A percentile compares a stretch with the other conserved stretches of the same genome.
phyloP scores from a whole-genome alignment of 2,888 invertebrate species.

The Eupithecia pulchellata region DNA sequence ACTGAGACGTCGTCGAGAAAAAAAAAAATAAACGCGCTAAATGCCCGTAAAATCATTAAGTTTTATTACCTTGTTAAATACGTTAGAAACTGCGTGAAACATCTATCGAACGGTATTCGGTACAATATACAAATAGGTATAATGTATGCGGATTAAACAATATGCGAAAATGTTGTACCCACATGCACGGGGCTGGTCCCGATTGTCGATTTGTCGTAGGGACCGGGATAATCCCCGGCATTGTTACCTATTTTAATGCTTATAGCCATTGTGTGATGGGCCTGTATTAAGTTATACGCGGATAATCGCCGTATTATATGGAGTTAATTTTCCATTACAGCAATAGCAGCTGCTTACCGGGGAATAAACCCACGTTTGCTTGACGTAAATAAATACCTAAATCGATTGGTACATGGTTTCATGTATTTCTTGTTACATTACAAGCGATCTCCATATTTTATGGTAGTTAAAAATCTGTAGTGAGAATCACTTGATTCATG shows the following conservation, averaged over 20 bases:
- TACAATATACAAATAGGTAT: background rate
- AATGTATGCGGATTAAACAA: slow-evolving; percentile 33
- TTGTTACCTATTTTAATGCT: slow-evolving; percentile 84
- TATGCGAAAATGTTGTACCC: slow-evolving; percentile 59
- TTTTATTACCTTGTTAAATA: background rate
- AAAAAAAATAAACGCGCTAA: too few relatives aligned
- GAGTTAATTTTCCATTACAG: slow-evolving; percentile 81
- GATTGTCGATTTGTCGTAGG: slow-evolving; percentile 47
- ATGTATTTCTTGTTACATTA: slow-evolving; percentile 1
- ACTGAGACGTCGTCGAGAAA: too few relatives aligned
- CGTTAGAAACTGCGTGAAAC: background rate
- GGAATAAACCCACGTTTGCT: slow-evolving; percentile 32
- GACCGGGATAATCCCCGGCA: slow-evolving; percentile 79
- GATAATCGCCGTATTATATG: slow-evolving; percentile 82
- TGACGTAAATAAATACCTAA: slow-evolving; percentile 25
- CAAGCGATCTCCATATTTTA: background rate
- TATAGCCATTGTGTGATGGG: slow-evolving; percentile 77
- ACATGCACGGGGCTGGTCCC: slow-evolving; percentile 51
- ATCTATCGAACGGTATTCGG: background rate
- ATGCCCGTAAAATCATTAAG: too few relatives aligned
- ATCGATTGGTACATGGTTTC: background rate
- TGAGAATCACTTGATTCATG: too few relatives aligned
- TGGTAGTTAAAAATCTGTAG: background rate
- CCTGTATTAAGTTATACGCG: slow-evolving; percentile 83
- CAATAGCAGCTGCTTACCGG: slow-evolving; percentile 75